Evolutionary conservation across 1,140 invertebrate species (phyloP), one percentile per base, ranked within the genome.

Genomic region (Himalopsyche phryganea): DNA sequence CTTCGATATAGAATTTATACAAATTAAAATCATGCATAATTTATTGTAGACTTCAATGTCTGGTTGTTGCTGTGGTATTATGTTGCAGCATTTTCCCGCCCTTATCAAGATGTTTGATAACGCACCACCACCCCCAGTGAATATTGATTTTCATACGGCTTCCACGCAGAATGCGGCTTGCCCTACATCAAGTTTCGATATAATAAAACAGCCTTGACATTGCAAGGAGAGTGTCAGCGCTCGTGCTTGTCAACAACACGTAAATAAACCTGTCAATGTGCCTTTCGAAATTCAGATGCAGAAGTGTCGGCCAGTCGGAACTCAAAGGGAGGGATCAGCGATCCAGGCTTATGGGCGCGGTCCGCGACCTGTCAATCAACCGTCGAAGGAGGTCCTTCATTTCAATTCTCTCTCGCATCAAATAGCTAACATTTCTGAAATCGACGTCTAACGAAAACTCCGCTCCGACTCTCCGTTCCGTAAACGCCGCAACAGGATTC

Each of bases 161-260:
- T 7, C 36, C 35, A 28, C 23, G 23, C 33, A 47, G 50, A 50
- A 18, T 48, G 59, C 36, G 28, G 11, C 48, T 33, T 40, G 49
- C 14, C 60, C 60, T 56, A 61, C 60, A 53, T 61, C 56, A 54
- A 57, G 52, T 55, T 55, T 13, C 32, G 35, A 41, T 49, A 59
- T 47, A 58, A 55, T 59, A 59, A 56, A 61, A 55, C 56, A 59
- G 56, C 61, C 61, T 59, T 63, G 60, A 61, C 60, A 61, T 61
- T 62, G 50, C 50, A 9, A 28, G 28, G 6, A 18, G 38, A 40
- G 46, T 20, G 49, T 35, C 38, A 48, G 46, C 15, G 45, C 45
- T 57, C 48, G 48, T 14, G 49, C 49, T 59, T 48, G 57, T 59
- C 57, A 52, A 20, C 49, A 48, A 14, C 57, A 40, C 57, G 49